phyloP scores from a whole-genome alignment of 2,888 invertebrate species.

The Dolichomitus sp. region DNA sequence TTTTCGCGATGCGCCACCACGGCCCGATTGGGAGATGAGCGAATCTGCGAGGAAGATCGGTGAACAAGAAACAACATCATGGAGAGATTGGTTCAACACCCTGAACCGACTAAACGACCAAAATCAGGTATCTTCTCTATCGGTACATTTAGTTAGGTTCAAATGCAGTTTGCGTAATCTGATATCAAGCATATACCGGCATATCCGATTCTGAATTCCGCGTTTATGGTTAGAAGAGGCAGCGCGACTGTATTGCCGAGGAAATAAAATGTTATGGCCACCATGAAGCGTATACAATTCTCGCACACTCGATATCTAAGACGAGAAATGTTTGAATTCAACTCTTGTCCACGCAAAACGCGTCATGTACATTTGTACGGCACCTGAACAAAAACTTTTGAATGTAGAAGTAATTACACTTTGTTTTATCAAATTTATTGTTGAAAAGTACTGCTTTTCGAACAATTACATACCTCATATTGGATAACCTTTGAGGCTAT shows the following conservation, averaged over 20 bases:
- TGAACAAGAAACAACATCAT: conserved; percentile 10
- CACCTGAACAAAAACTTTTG: no score
- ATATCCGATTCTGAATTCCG: conserved; percentile 65
- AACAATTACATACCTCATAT: no score
- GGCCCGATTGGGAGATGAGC: conserved; percentile 61
- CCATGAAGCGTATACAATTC: not conserved
- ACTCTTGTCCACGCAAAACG: not conserved
- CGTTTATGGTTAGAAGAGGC: conserved; percentile 11
- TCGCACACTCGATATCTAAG: not conserved
- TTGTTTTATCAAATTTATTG: no score
- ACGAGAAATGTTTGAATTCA: no score
- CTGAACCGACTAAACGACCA: conserved; percentile 24
- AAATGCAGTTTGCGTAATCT: conserved; percentile 78
- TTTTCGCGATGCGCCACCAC: conserved; percentile 70
- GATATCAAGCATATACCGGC: conserved; percentile 71
- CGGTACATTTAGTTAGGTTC: conserved; percentile 78
- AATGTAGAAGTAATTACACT: no score
- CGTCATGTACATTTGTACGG: not conserved
- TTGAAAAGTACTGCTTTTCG: no score
- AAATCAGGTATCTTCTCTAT: conserved; percentile 5
- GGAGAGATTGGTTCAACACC: conserved; percentile 10
- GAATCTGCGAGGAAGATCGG: conserved; percentile 57
- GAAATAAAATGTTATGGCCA: conserved; percentile 50
- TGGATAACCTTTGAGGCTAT: no score
- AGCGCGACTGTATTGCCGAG: conserved; percentile 11